A percentile compares a stretch with the other conserved stretches of the same genome.
Conservation (phyloP, 2,888 invertebrate genomes). For the Lasioglossum pauxillum region DNA sequence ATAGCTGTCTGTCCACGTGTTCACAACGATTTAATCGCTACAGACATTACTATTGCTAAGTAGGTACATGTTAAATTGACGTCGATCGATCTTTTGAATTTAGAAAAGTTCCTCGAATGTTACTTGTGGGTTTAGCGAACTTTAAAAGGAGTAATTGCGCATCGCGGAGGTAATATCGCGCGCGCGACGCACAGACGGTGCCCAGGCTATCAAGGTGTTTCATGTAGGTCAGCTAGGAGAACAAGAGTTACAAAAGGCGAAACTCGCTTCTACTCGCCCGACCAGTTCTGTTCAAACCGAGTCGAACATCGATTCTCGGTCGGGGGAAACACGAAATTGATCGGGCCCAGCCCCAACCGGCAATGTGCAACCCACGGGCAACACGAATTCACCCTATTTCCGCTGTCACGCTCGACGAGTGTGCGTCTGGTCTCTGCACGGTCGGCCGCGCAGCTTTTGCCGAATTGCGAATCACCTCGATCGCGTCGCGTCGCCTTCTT, state of each 20-base stretch:
- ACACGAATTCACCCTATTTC: constrained; percentile 35
- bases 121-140: not conserved
- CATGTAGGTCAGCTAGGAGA: constrained; percentile 51
- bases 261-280: constrained; percentile 39
- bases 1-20: not conserved
- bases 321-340: not conserved
- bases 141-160: not conserved
- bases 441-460: constrained; percentile 1
- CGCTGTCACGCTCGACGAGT: constrained; percentile 18
- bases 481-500: not conserved
- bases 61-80: too few relatives aligned
- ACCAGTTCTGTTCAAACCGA: constrained; percentile 39
- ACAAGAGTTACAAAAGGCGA: constrained; percentile 51
- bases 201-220: constrained; percentile 22
- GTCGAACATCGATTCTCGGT: not conserved
- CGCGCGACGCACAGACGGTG: not conserved
- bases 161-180: not conserved
- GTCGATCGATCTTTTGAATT: not conserved
- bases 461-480: constrained; percentile 2
- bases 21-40: not conserved
- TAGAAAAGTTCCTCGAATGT: not conserved
- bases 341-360: not conserved
- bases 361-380: not conserved
- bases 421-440: not conserved
- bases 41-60: too few relatives aligned